A percentile compares a stretch with the other conserved stretches of the same genome.
Conservation (phyloP, 2,888 invertebrate genomes). For the Melinopterus prodromus region DNA sequence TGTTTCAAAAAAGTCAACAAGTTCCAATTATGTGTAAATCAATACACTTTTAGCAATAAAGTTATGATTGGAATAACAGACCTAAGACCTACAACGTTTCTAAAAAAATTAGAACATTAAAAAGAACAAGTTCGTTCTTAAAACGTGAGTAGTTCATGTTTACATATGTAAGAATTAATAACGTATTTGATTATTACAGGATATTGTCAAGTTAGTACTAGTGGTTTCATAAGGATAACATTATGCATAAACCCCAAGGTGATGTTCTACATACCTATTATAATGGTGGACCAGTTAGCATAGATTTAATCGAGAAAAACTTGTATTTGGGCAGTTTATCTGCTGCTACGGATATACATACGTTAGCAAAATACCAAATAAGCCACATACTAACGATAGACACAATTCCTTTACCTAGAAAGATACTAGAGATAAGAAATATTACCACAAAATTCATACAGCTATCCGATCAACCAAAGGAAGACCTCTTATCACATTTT, state of each 20-base stretch:
- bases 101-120: background rate
- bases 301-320: conserved; percentile 64
- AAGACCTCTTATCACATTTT: conserved; percentile 83
- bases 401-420: conserved; percentile 82
- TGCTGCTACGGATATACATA: conserved; percentile 78
- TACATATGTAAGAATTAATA: background rate
- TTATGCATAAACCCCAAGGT: background rate
- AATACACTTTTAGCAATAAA: background rate
- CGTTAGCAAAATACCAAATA: conserved; percentile 71
- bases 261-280: conserved; percentile 60
- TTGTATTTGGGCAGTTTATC: conserved; percentile 78
- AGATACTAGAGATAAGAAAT: conserved; percentile 72
- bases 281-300: conserved; percentile 67
- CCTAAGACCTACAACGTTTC: background rate
- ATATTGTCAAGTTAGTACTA: conserved; percentile 1
- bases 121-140: background rate
- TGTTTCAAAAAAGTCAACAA: background rate
- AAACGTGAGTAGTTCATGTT: background rate
- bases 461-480: conserved; percentile 84
- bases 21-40: background rate
- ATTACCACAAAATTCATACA: conserved; percentile 79
- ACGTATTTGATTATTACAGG: background rate
- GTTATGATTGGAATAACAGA: background rate
- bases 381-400: conserved; percentile 85
- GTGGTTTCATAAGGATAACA: background rate